A percentile compares a stretch with the other conserved stretches of the same genome.
These are phyloP conservation scores for Drosophila macrospina DNA, from an alignment of 2,888 invertebrate species.

Conservation along the genomic window DNA sequence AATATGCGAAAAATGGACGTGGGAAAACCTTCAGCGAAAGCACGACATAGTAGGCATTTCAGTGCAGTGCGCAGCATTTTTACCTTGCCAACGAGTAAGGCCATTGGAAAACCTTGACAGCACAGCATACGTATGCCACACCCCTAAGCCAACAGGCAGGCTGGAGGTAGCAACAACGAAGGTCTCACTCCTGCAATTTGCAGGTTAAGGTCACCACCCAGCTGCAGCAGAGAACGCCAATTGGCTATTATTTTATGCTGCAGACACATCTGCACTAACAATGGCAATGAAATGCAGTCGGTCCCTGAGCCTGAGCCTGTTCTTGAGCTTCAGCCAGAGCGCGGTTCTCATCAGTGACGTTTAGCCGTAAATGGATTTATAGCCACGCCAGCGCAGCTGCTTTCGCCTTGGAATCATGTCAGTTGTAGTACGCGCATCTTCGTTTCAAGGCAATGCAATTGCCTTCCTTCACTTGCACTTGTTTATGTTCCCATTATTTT, in stretches of 20 bases:
- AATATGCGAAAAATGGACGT: constrained; percentile 37
- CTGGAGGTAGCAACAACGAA: background rate
- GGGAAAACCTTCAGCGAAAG: constrained; percentile 34
- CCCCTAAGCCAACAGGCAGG: constrained; percentile 33
- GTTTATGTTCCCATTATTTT: constrained; percentile 71
- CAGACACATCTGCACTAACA: constrained; percentile 68
- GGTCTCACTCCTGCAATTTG: background rate
- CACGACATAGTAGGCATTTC: constrained; percentile 54
- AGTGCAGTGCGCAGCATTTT: constrained; percentile 59
- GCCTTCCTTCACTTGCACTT: constrained; percentile 50
- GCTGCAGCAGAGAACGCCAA: constrained; percentile 28
- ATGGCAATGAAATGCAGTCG: constrained; percentile 69
- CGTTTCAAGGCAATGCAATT: constrained; percentile 58
- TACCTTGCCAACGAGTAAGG: constrained; percentile 62
- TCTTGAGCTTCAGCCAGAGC: background rate
- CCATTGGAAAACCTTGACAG: constrained; percentile 60
- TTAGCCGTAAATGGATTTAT: constrained; percentile 73
- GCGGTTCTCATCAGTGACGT: constrained; percentile 53
- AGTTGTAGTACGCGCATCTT: constrained; percentile 6
- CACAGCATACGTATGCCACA: constrained; percentile 61
- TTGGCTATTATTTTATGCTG: constrained; percentile 66
- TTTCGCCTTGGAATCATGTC: constrained; percentile 54
- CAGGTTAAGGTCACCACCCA: constrained; percentile 72
- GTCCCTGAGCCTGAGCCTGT: background rate
- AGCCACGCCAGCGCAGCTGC: constrained; percentile 42